Evolutionary conservation across 2,113 vertebrate genomes (phyloP).

Genomic region (Drymodes brunneopygia): DNA sequence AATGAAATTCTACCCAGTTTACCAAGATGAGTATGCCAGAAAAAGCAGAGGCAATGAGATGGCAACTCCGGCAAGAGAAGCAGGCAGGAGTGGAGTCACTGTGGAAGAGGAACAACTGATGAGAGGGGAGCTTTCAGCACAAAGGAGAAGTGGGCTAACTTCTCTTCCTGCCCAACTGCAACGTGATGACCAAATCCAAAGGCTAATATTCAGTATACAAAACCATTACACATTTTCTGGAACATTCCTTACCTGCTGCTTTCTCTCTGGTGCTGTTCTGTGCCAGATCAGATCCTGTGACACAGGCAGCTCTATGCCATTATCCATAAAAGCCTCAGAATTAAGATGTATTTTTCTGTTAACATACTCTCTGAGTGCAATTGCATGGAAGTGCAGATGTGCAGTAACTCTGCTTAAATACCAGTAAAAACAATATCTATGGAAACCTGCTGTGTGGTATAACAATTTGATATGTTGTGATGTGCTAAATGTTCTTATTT

Average conservation of each 20-base stretch:
- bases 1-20: background rate
- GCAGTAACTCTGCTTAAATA: background rate
- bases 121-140: background rate
- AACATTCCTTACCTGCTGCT: background rate
- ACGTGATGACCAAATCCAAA: background rate
- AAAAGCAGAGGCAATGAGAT: background rate
- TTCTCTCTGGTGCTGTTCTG: background rate
- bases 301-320: rapidly evolving
- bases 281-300: background rate
- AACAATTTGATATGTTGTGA: background rate
- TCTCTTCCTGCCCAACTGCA: background rate
- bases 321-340: background rate
- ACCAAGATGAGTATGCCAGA: background rate
- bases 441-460: background rate
- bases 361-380: background rate
- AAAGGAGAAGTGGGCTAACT: background rate
- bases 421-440: background rate
- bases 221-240: background rate
- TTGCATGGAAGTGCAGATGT: background rate
- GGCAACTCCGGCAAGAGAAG: background rate
- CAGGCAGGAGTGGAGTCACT: background rate
- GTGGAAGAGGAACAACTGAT: background rate
- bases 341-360: background rate
- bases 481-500: background rate
- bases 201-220: background rate